Base-by-base conservation (phyloP, 2,113 vertebrate genomes). In the Chaetorhynchus papuensis region DNA sequence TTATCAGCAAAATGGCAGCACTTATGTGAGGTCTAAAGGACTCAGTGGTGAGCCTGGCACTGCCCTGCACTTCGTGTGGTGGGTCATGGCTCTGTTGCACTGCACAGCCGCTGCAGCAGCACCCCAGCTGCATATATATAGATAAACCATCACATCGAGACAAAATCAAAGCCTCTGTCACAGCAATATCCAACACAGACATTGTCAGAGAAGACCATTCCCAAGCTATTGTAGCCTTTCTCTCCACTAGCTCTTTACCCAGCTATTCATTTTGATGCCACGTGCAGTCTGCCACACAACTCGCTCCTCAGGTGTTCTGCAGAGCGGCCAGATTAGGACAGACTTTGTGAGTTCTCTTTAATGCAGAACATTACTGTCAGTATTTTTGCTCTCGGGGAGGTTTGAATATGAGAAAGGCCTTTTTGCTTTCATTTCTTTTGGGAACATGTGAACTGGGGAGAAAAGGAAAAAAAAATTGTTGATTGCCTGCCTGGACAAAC, bases 61-160 rank as follows among this genome's bases (percentile, higher is more conserved):
- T 85, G 35, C 5, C 19, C 42, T 85, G 44, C 0, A 1, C 31
- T 69, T 42, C 1, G 0, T 9, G 17, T 19, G 45, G 35, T 30
- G 44, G 35, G 9, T 66, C 31, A 3, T 28, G 45, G 63, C 63
- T 77, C 17, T 69, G 9, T 59, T 41, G 37, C 54, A 39, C 35
- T 7, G 28, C 26, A 13, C 64, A 19, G 56, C 39, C 31, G 53
- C 63, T 7, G 44, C 60, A 31, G 70, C 60, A 84, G 74, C 53
- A 33, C 2, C 49, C 56, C 18, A 13, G 9, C 10, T 2, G 8
- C 4, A 0, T 6, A 10, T 18, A 9, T 3, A 35, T 4, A 45
- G 4, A 44, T 1, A 45, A 2, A 31, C 21, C 15, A 7, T 47
- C 39, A 35, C 47, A 26, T 10, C 0, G 1, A 41, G 50, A 31